Conservation (phyloP, 2,888 invertebrate species). For the Oeneis ivallda region DNA sequence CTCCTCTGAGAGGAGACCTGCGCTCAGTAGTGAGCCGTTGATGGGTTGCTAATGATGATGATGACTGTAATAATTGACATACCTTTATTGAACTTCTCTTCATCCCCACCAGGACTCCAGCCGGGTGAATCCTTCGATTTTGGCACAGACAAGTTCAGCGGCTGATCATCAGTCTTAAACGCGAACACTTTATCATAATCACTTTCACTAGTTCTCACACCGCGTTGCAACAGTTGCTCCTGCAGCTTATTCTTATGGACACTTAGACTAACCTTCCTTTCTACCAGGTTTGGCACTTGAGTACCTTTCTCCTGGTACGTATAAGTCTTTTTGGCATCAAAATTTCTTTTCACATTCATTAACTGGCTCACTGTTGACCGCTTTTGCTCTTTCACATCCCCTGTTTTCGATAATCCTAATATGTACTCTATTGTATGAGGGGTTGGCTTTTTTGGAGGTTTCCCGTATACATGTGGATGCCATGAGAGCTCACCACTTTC, state of each 20-base stretch:
- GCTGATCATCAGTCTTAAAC: constrained; percentile 75
- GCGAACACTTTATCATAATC: constrained; percentile 56
- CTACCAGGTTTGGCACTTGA: constrained; percentile 63
- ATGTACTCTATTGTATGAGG: constrained; percentile 95
- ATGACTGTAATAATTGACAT: constrained; percentile 43
- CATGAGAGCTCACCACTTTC: constrained; percentile 80
- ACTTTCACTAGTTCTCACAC: constrained; percentile 67
- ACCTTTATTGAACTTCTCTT: constrained; percentile 66
- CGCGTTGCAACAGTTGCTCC: constrained; percentile 69
- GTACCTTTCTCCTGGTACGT: constrained; percentile 57
- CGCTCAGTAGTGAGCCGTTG: too few relatives aligned
- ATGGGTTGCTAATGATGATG: too few relatives aligned
- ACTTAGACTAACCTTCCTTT: constrained; percentile 58
- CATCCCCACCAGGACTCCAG: constrained; percentile 56
- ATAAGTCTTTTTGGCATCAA: constrained; percentile 52
- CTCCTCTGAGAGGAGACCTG: too few relatives aligned
- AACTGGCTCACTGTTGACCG: constrained; percentile 56
- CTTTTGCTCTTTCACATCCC: constrained; percentile 48
- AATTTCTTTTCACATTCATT: constrained; percentile 65
- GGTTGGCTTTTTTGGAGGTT: constrained; percentile 90
- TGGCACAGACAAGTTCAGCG: constrained; percentile 82
- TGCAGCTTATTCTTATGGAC: constrained; percentile 70
- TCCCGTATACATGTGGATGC: constrained; percentile 95
- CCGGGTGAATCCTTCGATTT: constrained; percentile 70
- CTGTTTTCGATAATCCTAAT: constrained; percentile 80